These are phyloP conservation scores for Cyaniris semiargus DNA, from an alignment of 2,888 invertebrate genomes.

Conservation along the genomic window DNA sequence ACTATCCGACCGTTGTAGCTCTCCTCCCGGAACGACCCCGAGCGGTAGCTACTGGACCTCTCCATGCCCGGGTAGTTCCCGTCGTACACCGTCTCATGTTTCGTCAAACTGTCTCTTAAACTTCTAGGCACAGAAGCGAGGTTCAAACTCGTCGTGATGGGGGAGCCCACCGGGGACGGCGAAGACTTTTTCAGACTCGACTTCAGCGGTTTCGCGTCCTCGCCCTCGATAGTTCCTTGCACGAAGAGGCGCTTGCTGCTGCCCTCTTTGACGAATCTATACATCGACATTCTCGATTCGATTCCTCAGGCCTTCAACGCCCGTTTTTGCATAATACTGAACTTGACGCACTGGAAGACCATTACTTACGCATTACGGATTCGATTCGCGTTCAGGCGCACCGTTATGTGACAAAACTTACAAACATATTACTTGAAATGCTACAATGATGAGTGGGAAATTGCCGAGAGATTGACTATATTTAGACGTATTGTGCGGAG, in stretches of 20 bases:
- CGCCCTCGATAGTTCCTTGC: conserved; percentile 85
- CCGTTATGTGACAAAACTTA: conserved; percentile 50
- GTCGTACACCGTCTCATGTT: conserved; percentile 74
- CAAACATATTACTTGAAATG: conserved; percentile 44
- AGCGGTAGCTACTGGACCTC: conserved; percentile 64
- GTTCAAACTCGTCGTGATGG: conserved; percentile 82
- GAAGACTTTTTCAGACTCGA: conserved; percentile 76
- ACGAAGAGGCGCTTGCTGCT: conserved; percentile 86
- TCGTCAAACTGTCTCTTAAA: conserved; percentile 76
- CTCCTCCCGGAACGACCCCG: conserved; percentile 69
- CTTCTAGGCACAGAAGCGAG: conserved; percentile 79
- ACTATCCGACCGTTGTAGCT: conserved; percentile 72
- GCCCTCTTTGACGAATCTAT: conserved; percentile 88
- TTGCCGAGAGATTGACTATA: conserved; percentile 42
- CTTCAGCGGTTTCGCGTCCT: conserved; percentile 77
- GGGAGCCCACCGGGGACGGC: conserved; percentile 78
- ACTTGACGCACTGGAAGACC: conserved; percentile 54
- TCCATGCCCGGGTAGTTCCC: conserved; percentile 75
- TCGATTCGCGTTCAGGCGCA: conserved; percentile 60
- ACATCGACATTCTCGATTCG: conserved; percentile 83
- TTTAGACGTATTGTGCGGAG: conserved; percentile 37
- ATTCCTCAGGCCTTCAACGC: conserved; percentile 57
- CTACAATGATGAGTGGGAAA: conserved; percentile 41
- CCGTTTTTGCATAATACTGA: conserved; percentile 62
- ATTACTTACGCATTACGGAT: conserved; percentile 59